A percentile compares a stretch with the other conserved stretches of the same genome.
These are phyloP conservation scores for Lasiurus borealis DNA, from an alignment of 2,113 vertebrate genomes.

Conservation along the genomic window DNA sequence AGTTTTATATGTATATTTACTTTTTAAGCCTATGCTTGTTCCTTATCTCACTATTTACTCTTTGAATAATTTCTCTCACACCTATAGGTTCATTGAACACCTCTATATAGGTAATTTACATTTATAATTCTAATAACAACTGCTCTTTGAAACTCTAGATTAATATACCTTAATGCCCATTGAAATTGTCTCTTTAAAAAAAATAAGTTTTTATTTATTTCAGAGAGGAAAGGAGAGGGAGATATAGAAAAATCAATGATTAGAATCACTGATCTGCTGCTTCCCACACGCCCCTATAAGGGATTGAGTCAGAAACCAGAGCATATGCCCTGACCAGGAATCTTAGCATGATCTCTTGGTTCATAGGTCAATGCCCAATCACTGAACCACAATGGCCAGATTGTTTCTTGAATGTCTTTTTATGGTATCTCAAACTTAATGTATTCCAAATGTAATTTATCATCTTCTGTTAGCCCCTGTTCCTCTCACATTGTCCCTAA, in stretches of 20 bases:
- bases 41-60: not conserved
- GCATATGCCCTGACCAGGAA: too few species aligned
- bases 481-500: not conserved
- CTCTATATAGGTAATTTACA: not conserved
- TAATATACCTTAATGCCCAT: not conserved
- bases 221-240: too few species aligned
- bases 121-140: conserved; percentile 16
- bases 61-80: not conserved
- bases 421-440: not conserved
- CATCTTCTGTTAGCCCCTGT: not conserved
- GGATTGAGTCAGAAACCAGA: too few species aligned
- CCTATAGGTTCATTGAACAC: not conserved
- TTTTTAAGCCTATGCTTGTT: not conserved
- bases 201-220: too few species aligned
- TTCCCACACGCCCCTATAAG: too few species aligned
- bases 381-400: not conserved
- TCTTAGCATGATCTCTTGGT: too few species aligned
- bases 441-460: not conserved
- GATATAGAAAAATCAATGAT: too few species aligned
- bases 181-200: not conserved
- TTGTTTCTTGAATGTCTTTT: not conserved
- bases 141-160: not conserved
- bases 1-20: not conserved
- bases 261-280: too few species aligned
- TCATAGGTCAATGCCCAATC: too few species aligned